Conservation (phyloP, 1,140 invertebrate genomes). For the Sycophaga agraensis region DNA sequence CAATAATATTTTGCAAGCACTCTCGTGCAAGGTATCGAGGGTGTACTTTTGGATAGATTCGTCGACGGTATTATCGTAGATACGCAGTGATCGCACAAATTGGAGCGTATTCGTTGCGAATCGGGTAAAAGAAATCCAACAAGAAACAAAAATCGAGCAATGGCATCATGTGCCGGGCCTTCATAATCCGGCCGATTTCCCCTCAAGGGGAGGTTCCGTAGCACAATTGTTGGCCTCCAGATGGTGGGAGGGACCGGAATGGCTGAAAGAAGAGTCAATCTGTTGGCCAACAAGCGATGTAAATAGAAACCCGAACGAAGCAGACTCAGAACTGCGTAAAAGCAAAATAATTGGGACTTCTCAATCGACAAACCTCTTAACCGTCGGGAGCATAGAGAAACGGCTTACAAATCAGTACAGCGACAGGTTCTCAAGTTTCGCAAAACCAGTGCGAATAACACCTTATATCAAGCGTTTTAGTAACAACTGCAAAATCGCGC, state of each 20-base stretch:
- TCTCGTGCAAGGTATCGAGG: not conserved
- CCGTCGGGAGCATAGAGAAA: not conserved
- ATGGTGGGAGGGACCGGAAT: conserved; percentile 50
- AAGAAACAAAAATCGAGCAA: not conserved
- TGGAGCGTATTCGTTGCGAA: not conserved
- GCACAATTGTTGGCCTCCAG: conserved; percentile 37
- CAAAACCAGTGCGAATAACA: not conserved
- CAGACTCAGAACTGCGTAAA: conserved; percentile 20
- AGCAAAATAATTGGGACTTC: not conserved
- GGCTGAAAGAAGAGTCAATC: conserved; percentile 29
- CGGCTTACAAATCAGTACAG: not conserved
- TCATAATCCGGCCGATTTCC: not conserved
- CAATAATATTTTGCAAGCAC: not conserved
- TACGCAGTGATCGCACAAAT: not conserved
- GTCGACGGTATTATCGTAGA: not conserved
- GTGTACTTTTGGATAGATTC: not conserved
- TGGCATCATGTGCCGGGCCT: conserved; percentile 39
- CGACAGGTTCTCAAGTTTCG: not conserved
- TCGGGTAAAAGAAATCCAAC: not conserved
- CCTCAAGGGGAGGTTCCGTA: not conserved
- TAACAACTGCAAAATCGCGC: not conserved
- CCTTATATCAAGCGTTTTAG: not conserved
- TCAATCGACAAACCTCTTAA: not conserved
- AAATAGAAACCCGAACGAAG: conserved; percentile 17
- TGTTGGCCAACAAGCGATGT: conserved; percentile 33